Conservation (phyloP, 2,113 vertebrate species). For the Anhinga anhinga region DNA sequence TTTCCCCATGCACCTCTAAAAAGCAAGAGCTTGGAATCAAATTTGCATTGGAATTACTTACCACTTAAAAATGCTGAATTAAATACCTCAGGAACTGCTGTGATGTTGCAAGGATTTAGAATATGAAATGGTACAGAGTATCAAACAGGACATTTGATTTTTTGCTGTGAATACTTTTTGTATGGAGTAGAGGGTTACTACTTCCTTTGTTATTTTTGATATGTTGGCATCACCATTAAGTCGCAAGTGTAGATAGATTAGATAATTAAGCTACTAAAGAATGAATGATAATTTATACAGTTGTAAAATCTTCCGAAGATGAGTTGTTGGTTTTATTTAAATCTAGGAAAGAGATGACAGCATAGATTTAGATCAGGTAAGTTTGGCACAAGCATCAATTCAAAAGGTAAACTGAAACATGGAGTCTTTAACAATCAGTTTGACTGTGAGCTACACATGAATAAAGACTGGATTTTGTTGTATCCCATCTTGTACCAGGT, state of each 20-base stretch:
- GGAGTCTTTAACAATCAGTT: not conserved
- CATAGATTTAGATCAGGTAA: not conserved
- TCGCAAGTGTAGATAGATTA: not conserved
- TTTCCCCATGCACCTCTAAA: not conserved
- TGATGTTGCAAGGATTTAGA: not conserved
- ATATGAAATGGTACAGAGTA: not conserved
- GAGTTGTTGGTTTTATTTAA: not conserved
- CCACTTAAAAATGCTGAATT: not conserved
- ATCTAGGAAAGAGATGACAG: not conserved
- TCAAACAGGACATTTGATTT: not conserved
- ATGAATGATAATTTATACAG: not conserved
- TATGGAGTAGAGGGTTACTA: not conserved
- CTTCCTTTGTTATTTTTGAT: not conserved
- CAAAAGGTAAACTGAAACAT: not conserved
- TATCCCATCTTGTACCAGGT: conserved; percentile 54
- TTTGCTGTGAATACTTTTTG: not conserved
- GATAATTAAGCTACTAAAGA: not conserved
- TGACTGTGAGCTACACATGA: not conserved
- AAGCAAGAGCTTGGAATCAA: not conserved
- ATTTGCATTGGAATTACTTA: not conserved
- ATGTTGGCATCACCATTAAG: not conserved
- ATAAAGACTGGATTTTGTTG: conserved; percentile 31
- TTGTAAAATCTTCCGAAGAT: not conserved
- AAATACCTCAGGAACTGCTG: not conserved
- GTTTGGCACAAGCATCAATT: not conserved